Evolutionary conservation across 2,888 invertebrate genomes (phyloP).

Genomic region (Frankliniella intonsa): DNA sequence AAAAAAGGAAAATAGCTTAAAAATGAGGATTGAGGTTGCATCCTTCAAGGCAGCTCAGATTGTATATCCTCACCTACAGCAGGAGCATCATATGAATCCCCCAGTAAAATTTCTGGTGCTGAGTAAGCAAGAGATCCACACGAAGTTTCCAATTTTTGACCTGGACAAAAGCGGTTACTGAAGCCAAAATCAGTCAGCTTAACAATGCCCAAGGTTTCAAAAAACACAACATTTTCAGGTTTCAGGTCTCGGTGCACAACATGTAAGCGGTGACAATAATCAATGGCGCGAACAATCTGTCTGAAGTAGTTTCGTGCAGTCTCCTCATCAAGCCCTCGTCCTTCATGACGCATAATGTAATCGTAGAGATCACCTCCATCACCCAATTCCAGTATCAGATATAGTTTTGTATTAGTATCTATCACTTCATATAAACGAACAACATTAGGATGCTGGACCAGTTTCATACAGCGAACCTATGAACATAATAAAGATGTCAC

Average conservation of each 20-base stretch:
- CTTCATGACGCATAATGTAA: conserved; percentile 94
- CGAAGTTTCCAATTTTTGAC: conserved; percentile 93
- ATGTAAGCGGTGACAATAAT: conserved; percentile 92
- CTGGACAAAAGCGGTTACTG: conserved; percentile 94
- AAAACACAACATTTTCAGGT: conserved; percentile 99
- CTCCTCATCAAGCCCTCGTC: conserved; percentile 61
- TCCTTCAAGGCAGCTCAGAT: not conserved
- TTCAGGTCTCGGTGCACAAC: conserved; percentile 91
- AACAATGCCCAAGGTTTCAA: conserved; percentile 92
- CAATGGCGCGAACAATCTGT: conserved; percentile 96
- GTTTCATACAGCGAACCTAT: conserved; percentile 93
- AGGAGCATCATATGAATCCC: conserved; percentile 97
- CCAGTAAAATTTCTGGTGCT: conserved; percentile 96
- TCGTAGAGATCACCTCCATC: conserved; percentile 99
- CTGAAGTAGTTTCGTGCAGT: conserved; percentile 88
- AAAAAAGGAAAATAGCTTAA: conserved; percentile 1
- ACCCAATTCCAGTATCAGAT: conserved; percentile 93
- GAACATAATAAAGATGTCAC: conserved; percentile 38
- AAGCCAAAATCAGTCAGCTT: conserved; percentile 98
- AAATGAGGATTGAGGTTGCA: not conserved
- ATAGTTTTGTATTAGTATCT: conserved; percentile 96
- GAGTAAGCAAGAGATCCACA: conserved; percentile 99
- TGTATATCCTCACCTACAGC: conserved; percentile 72
- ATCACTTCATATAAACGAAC: conserved; percentile 98
- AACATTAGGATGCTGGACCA: conserved; percentile 98